Percentiles rank a stretch among this genome's conserved stretches.
Conservation (phyloP, 2,113 vertebrate genomes). For the Chionomys nivalis region DNA sequence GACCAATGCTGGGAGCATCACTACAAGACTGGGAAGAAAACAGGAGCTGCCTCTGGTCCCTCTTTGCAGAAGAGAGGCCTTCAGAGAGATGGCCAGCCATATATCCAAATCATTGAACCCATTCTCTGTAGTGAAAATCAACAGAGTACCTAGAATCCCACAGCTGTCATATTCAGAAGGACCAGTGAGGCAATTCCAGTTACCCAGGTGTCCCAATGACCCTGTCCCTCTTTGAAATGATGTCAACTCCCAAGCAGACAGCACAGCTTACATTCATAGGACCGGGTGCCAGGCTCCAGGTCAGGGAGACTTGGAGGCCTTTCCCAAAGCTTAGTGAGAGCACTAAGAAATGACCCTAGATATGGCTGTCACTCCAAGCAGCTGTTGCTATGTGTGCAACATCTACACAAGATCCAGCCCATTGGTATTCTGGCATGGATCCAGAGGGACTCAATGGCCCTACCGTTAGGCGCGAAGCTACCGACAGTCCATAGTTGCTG, state of each 20-base stretch:
- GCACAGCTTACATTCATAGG: not conserved
- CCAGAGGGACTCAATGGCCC: not conserved
- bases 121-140: accelerated
- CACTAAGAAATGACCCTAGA: not conserved
- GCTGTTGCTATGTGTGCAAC: not conserved
- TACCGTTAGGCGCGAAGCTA: not conserved
- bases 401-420: not conserved
- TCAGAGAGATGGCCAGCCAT: not conserved
- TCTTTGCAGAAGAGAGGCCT: not conserved
- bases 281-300: not conserved
- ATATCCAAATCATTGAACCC: accelerated
- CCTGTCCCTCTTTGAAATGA: accelerated
- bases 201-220: not conserved
- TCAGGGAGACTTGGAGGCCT: not conserved
- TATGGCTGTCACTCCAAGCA: not conserved
- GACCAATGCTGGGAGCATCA: not conserved
- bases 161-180: not conserved
- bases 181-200: not conserved
- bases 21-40: not conserved
- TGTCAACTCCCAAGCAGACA: not conserved
- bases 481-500: not conserved
- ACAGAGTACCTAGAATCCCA: not conserved
- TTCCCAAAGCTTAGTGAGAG: not conserved
- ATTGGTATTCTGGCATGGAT: not conserved
- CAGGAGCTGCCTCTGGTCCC: accelerated